These are phyloP conservation scores for Smittia sp. DNA, from an alignment of 2,888 invertebrate genomes.

Conservation along the genomic window DNA sequence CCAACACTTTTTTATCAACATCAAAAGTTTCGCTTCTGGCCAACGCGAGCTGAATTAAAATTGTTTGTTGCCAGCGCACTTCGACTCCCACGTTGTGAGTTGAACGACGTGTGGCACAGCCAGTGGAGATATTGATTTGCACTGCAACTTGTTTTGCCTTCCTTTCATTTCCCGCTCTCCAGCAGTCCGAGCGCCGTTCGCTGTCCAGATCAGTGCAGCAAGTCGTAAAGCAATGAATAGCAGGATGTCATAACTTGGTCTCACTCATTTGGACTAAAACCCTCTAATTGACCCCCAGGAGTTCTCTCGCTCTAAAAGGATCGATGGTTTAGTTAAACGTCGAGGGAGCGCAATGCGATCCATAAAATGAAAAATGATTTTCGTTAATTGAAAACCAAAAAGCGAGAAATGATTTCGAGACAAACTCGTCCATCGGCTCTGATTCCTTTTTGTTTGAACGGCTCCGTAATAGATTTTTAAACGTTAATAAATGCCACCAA, in stretches of 20 bases:
- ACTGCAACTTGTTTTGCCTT: not conserved
- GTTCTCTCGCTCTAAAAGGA: slow-evolving; percentile 4
- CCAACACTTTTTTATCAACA: not conserved
- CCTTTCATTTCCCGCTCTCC: no score
- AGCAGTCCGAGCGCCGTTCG: no score
- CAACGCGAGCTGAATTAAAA: not conserved
- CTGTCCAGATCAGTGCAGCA: not conserved
- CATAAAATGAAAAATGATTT: slow-evolving; percentile 1
- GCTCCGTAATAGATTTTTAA: not conserved
- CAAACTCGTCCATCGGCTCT: not conserved
- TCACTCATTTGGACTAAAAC: not conserved
- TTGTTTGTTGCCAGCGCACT: not conserved
- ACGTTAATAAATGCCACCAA: not conserved
- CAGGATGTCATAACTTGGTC: not conserved
- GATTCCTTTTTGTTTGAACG: not conserved
- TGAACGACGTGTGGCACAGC: not conserved
- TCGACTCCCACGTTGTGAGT: not conserved
- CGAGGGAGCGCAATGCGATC: not conserved
- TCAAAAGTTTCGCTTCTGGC: not conserved
- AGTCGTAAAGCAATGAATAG: not conserved
- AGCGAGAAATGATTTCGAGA: not conserved
- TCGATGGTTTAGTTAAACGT: not conserved
- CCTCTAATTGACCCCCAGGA: not conserved
- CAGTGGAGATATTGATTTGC: slow-evolving; percentile 1
- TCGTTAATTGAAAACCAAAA: slow-evolving; percentile 1